A percentile compares a stretch with the other conserved stretches of the same genome.
phyloP scores from a whole-genome alignment of 2,797 vertebrate genomes.

The Pangasius mekongensis region DNA sequence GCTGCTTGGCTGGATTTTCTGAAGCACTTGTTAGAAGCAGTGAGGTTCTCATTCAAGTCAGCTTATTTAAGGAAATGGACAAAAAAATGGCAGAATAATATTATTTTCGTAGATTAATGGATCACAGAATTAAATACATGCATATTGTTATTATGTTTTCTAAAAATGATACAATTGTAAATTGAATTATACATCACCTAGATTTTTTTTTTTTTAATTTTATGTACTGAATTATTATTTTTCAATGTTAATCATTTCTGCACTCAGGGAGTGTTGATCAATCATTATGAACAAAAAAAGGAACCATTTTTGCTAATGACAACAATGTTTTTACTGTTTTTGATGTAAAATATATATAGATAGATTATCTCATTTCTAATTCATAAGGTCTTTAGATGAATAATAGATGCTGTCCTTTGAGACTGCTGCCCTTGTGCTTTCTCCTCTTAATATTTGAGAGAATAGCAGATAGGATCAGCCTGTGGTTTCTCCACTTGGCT shows the following conservation, averaged over 20 bases:
- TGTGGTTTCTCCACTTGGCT: slow-evolving; percentile 60
- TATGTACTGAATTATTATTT: background rate
- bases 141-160: background rate
- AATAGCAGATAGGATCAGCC: slow-evolving; percentile 70
- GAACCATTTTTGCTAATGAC: slow-evolving; percentile 49
- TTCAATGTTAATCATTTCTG: background rate
- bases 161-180: background rate
- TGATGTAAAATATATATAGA: slow-evolving; percentile 75
- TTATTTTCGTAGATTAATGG: background rate
- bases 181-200: background rate
- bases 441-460: slow-evolving; percentile 66
- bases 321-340: slow-evolving; percentile 68
- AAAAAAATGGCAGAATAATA: background rate
- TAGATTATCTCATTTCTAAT: slow-evolving; percentile 76
- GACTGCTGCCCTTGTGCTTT: slow-evolving; percentile 70
- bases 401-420: slow-evolving; percentile 76
- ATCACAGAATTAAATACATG: background rate
- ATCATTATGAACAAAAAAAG: slow-evolving; percentile 1
- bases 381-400: slow-evolving; percentile 78
- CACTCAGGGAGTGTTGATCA: background rate
- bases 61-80: slow-evolving; percentile 4
- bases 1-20: slow-evolving; percentile 31
- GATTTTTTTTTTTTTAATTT: no score
- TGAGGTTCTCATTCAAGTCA: slow-evolving; percentile 31
- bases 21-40: slow-evolving; percentile 15